Evolutionary conservation across 2,113 vertebrate genomes (phyloP), one percentile per base, ranked within the genome.

Genomic region (Macrotus californicus): DNA sequence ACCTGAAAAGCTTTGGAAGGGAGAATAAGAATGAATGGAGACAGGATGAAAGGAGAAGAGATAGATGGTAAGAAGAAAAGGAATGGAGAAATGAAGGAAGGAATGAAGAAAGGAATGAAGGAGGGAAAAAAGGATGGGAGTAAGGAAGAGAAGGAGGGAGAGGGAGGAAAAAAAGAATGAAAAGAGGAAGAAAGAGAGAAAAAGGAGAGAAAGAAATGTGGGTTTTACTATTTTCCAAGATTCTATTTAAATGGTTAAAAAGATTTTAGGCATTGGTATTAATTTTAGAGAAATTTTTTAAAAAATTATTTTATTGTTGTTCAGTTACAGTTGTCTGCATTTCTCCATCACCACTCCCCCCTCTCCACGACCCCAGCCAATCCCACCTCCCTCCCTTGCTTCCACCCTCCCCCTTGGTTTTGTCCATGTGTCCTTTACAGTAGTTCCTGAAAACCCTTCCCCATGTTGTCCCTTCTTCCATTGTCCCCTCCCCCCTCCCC

Each of bases 111-210:
- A 14, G 26, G 43, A 13, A 11, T 66, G 26, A 3, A 41, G 19
- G 36, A 12, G 11, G 73, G 34, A 1, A n/a, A 43, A 67, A 9
- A 0, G 11, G 13, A 75, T 16, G 34, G 0, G 15, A 4, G 3
- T 4, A 26, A 10, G 7, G 21, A 16, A 11, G 9, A 8, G 3
- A 48, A 6, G n/a, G 4, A 31, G 11, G 3, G 5, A 24, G 48
- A 18, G 34, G 6, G 9, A n/a, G 61, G n/a, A 7, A 18, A 7
- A 34, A 7, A 26, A 3, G 8, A 5, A 29, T 3, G 56, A 12
- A 7, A 26, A 41, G n/a, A 7, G 3, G 69, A 31, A 3, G n/a
- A 34, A 14, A 36, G 1, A 29, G 9, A 59, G 52, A 41, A 29
- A 29, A 73, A 73, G 2, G 46, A n/a, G 29, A 24, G 15, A 3